phyloP scores from a whole-genome alignment of 2,113 vertebrate species.

The Perca schrenkii region DNA sequence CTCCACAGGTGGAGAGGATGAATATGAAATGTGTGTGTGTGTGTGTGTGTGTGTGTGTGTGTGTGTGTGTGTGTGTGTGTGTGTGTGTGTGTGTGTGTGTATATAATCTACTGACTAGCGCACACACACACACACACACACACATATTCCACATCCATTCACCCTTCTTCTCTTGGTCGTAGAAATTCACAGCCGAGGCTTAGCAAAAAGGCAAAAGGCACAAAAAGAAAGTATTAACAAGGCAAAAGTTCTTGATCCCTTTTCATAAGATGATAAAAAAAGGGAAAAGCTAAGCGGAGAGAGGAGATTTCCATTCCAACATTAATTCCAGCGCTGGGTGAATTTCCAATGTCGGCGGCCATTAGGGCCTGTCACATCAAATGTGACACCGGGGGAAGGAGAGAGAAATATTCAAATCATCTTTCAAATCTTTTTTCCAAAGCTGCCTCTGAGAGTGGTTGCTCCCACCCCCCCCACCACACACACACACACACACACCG shows the following conservation, averaged over 20 bases:
- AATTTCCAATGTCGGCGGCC: constrained; percentile 74
- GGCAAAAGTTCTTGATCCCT: constrained; percentile 73
- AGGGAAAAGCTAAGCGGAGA: constrained; percentile 37
- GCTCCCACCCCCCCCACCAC: neutral
- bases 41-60: too few relatives aligned
- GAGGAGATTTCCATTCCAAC: constrained; percentile 76
- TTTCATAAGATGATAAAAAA: constrained; percentile 56
- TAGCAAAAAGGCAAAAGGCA: constrained; percentile 45
- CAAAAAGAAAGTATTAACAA: constrained; percentile 66
- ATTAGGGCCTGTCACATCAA: constrained; percentile 84
- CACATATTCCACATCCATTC: neutral
- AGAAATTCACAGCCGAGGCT: constrained; percentile 24
- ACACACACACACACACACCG: neutral
- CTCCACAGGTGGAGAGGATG: constrained; percentile 52
- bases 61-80: too few relatives aligned
- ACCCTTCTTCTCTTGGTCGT: neutral
- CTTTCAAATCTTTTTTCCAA: constrained; percentile 73
- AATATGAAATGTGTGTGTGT: constrained; percentile 39
- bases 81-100: too few relatives aligned
- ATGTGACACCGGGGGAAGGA: constrained; percentile 70
- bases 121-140: constrained; percentile 20
- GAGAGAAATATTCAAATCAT: constrained; percentile 82
- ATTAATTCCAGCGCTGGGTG: constrained; percentile 74
- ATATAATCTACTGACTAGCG: neutral
- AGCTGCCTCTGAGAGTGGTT: constrained; percentile 54